phyloP scores from a whole-genome alignment of 2,797 vertebrate genomes.

The Halcyon leucocephala region DNA sequence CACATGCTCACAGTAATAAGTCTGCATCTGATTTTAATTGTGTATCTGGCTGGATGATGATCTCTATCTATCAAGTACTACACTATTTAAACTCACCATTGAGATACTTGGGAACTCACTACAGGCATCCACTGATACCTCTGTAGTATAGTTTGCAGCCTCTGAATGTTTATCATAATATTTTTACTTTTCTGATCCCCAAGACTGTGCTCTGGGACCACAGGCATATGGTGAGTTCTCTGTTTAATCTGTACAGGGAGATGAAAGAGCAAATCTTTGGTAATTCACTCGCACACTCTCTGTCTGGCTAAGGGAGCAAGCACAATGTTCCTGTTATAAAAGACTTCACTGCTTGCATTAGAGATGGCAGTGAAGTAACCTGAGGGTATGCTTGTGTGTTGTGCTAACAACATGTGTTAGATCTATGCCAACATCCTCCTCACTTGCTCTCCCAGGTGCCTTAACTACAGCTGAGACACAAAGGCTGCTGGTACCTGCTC shows the following conservation, averaged over 20 bases:
- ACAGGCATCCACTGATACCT: not conserved
- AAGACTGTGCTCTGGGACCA: not conserved
- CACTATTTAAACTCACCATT: not conserved
- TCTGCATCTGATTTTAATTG: conserved; percentile 36
- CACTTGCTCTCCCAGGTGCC: conserved; percentile 6
- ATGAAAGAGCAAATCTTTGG: not conserved
- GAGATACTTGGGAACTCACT: not conserved
- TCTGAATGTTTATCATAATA: not conserved
- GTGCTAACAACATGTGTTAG: conserved; percentile 44
- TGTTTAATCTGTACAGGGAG: not conserved
- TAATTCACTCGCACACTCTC: not conserved
- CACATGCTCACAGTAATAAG: not conserved
- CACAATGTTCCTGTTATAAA: not conserved
- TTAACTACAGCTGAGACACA: conserved; percentile 17
- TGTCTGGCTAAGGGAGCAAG: not conserved
- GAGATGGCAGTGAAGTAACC: conserved; percentile 30
- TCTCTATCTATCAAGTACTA: not conserved
- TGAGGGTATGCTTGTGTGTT: conserved; percentile 41
- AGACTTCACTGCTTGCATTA: not conserved
- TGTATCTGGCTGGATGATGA: not conserved
- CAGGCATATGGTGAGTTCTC: not conserved
- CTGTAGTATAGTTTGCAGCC: not conserved
- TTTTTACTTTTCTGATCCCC: not conserved
- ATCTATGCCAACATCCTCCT: conserved; percentile 30
- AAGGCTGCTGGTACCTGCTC: not conserved